Evolutionary conservation across 2,888 invertebrate species (phyloP).

Genomic region (Caenorhabditis imperialis): DNA sequence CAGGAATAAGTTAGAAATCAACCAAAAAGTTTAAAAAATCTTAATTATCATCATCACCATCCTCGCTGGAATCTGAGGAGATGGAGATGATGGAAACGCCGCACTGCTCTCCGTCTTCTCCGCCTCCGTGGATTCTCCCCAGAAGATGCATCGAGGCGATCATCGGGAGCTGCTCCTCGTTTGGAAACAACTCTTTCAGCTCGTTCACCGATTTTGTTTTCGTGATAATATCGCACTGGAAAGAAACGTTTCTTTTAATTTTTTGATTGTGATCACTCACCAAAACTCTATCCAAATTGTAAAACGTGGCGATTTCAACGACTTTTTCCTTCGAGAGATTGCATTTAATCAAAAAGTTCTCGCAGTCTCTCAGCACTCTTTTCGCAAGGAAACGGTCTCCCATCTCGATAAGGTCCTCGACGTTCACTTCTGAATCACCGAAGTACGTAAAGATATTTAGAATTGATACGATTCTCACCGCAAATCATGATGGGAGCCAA

Average conservation of each 20-base stretch:
- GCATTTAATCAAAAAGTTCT: conserved; percentile 17
- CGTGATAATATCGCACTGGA: conserved; percentile 22
- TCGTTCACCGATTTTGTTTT: neutral
- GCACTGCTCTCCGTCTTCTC: neutral
- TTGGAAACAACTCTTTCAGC: neutral
- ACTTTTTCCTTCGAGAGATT: conserved; percentile 11
- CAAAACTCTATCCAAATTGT: conserved; percentile 19
- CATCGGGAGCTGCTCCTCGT: neutral
- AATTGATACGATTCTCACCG: neutral
- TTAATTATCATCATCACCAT: too few species aligned
- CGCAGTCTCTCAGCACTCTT: conserved; percentile 21
- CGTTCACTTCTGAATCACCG: conserved; percentile 17
- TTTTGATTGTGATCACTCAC: neutral
- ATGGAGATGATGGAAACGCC: neutral
- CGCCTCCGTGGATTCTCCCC: neutral
- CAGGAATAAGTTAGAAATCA: too few species aligned
- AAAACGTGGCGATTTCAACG: conserved; percentile 13
- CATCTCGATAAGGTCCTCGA: conserved; percentile 15
- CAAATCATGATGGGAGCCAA: conserved; percentile 22
- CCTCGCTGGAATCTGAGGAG: too few species aligned
- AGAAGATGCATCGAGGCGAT: neutral
- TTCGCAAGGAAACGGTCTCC: conserved; percentile 29
- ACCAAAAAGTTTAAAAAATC: too few species aligned
- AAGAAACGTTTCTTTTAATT: neutral
- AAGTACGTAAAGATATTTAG: neutral